These are phyloP conservation scores for Taenaris catops DNA, from an alignment of 2,888 invertebrate genomes.

Conservation along the genomic window DNA sequence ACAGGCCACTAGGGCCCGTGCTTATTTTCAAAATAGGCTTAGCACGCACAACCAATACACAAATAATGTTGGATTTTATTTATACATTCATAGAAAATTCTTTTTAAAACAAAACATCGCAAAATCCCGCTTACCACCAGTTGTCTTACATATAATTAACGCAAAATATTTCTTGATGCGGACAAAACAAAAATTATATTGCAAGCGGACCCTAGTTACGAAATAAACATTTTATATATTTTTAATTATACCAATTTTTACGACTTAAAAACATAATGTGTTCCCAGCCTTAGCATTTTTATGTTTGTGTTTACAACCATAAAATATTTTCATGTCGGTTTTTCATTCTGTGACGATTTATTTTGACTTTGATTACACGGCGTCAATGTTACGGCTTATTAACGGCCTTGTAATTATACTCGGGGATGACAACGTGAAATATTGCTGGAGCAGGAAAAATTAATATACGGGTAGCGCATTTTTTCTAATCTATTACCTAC, in stretches of 20 bases:
- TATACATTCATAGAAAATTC: too few species aligned
- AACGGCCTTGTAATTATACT: constrained; percentile 64
- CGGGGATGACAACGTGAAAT: constrained; percentile 58
- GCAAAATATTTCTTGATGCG: too few species aligned
- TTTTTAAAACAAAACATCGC: too few species aligned
- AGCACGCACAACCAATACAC: constrained; percentile 1
- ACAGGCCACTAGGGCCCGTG: constrained; percentile 61
- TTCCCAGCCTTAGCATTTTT: constrained; percentile 1
- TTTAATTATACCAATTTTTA: not conserved
- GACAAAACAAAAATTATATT: too few species aligned
- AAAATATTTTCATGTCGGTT: constrained; percentile 70
- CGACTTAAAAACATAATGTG: not conserved
- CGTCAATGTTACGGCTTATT: constrained; percentile 65
- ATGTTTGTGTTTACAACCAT: constrained; percentile 28
- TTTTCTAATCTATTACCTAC: too few species aligned
- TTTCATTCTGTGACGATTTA: constrained; percentile 69
- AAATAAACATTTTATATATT: not conserved
- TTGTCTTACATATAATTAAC: too few species aligned
- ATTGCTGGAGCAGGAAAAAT: constrained; percentile 41
- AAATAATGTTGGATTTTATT: not conserved
- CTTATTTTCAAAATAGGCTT: constrained; percentile 47
- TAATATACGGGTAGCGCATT: constrained; percentile 31
- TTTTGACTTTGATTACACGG: constrained; percentile 70
- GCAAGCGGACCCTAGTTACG: too few species aligned
- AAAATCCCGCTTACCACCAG: too few species aligned